Evolutionary conservation across 2,113 vertebrate genomes (phyloP), one percentile per base, ranked within the genome.

Genomic region (Azemiops feae): DNA sequence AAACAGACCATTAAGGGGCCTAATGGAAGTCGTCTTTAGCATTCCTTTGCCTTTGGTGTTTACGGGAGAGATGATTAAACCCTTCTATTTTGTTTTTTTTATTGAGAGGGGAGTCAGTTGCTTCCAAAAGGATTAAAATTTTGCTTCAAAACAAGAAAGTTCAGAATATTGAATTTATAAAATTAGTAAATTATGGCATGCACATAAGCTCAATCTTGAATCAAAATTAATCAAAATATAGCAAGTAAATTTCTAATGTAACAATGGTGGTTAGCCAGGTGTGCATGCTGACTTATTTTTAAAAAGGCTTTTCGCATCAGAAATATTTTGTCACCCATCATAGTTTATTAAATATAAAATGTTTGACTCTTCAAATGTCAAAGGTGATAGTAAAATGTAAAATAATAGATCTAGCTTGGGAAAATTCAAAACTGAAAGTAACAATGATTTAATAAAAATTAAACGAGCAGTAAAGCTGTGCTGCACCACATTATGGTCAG

Each of bases 401-500:
- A 39, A 11, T 85, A 86, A 60, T 60, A 39, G 69, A 60, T 91
- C 27, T 25, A 86, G 55, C 85, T 58, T 22, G 22, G 25, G 11
- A 58, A 45, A 88, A 64, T 2, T 34, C 52, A 50, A 55, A 53
- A 11, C 58, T 6, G 50, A 54, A 88, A 89, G 60, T 39, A 54
- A 23, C 9, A 45, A 10, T 81, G 22, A 88, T 47, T 89, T 53
- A 52, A 45, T 58, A 89, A 69, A 50, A 93, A 58, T 57, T 55
- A 57, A 92, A 5, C 16, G 55, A 43, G 43, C 53, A 1, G 39
- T 52, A 50, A 87, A 64, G 54, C 45, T 87, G 74, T 90, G 45
- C 88, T 87, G 74, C 45, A 90, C 74, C 88, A 93, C 60, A 52
- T 87, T 87, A 93, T 85, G 69, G 88, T 85, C n/a, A 89, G 57